Evolutionary conservation across 2,113 vertebrate genomes (phyloP).

Genomic region (Antigone vipio): DNA sequence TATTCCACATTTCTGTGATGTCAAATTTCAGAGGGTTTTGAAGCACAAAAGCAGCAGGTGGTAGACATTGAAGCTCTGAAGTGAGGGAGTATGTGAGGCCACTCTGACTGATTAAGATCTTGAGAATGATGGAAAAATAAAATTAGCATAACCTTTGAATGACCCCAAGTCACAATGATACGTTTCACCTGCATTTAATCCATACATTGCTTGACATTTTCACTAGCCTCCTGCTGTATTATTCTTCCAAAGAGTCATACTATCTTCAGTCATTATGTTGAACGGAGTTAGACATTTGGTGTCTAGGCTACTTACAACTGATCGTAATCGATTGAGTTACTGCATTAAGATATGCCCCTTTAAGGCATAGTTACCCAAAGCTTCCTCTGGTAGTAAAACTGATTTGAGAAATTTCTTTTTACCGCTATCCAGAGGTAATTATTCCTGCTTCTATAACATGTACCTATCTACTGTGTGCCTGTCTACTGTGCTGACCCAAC

Average conservation of each 20-base stretch:
- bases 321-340: background rate
- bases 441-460: background rate
- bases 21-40: background rate
- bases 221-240: background rate
- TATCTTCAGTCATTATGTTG: background rate
- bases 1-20: background rate
- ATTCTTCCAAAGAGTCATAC: background rate
- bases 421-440: background rate
- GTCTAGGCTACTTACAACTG: background rate
- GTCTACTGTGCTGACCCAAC: background rate
- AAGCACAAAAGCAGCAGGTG: constrained; percentile 2
- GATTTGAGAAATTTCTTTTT: background rate
- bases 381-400: background rate
- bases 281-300: background rate
- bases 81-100: background rate
- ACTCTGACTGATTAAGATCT: background rate
- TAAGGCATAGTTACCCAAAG: background rate
- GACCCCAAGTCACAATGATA: background rate
- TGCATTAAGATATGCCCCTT: background rate
- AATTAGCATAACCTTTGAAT: background rate
- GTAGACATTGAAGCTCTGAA: background rate
- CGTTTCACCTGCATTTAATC: background rate
- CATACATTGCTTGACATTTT: background rate
- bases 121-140: background rate
- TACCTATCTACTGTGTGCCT: no score